Conservation (phyloP, 2,888 invertebrate genomes). For the Limnephilus lunatus region DNA sequence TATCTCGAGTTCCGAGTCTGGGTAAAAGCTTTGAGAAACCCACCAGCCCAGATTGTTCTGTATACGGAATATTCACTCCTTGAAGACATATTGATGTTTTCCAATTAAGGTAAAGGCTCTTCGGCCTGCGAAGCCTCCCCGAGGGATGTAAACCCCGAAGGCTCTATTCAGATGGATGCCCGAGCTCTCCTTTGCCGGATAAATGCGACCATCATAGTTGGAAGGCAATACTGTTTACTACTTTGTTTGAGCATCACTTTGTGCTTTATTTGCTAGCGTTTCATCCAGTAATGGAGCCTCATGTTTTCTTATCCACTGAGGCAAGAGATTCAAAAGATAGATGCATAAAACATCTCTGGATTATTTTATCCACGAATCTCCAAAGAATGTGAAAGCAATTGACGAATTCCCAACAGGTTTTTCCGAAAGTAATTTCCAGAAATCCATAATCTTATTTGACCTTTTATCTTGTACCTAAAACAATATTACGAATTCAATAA, state of each 20-base stretch:
- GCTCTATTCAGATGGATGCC: background rate
- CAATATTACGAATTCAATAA: background rate
- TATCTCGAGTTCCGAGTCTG: background rate
- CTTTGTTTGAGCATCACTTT: background rate
- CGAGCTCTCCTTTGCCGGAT: background rate
- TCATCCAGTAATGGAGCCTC: background rate
- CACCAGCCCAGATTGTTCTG: background rate
- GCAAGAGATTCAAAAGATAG: background rate
- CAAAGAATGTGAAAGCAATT: background rate
- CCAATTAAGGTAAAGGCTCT: slow-evolving; percentile 38
- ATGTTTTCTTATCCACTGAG: background rate
- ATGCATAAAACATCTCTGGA: background rate
- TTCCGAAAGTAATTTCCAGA: background rate
- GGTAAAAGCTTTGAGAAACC: background rate
- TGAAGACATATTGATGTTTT: slow-evolving; percentile 33
- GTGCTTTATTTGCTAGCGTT: background rate
- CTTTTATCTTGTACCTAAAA: background rate
- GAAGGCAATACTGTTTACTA: background rate
- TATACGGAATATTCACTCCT: background rate
- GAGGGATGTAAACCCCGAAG: background rate
- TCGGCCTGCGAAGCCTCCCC: background rate
- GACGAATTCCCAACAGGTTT: background rate
- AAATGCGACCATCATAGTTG: background rate
- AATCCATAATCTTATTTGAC: background rate
- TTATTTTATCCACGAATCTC: background rate